Base-by-base conservation (phyloP, 2,888 invertebrate genomes). In the Tipula helvola region DNA sequence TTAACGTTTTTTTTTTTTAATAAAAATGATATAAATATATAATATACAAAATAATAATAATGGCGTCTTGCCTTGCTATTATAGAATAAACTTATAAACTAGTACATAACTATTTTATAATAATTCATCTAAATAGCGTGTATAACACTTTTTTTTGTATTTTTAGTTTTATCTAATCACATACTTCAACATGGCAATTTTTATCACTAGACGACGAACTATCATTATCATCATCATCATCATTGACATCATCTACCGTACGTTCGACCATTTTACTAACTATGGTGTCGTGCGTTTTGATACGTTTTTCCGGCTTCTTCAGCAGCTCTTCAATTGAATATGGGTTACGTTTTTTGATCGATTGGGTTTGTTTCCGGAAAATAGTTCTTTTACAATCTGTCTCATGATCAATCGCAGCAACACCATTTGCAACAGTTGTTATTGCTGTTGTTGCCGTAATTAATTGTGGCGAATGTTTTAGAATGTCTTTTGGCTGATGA, bases 321-420 rank as follows among this genome's bases (percentile, higher is more conserved):
- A 97, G 90, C 8, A 97, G 90, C 89, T 97, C 97, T 89, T 97
- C 97, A 90, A 97, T 97, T 1, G 97, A 97, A 90, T 97, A 97
- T 0, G 97, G 96, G 90, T 96, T 97, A 88, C 95, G 94, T 90
- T 96, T 95, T 89, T 93, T 93, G 85, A 92, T 92, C 87, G 92
- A 92, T 71, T 71, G 28, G 28, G 3, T 71, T 71, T 71, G 28
- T 71, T 71, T 71, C 8, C 71, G 71, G 71, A 71, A 71, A 1
- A 71, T 3, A 10, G 28, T 71, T 71, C 39, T 41, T 16, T 84
- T 71, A 4, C 91, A 90, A 10, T 88, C 87, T 42, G 92, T 91
- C n/a, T 89, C 89, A 7, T 92, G 92, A 5, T 91, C 92, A 0
- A 90, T 90, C 90, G 5, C 87, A 94, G 94, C 88, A 87, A 94